These are phyloP conservation scores for Pagetopsis macropterus DNA, from an alignment of 2,797 vertebrate species.

Conservation along the genomic window DNA sequence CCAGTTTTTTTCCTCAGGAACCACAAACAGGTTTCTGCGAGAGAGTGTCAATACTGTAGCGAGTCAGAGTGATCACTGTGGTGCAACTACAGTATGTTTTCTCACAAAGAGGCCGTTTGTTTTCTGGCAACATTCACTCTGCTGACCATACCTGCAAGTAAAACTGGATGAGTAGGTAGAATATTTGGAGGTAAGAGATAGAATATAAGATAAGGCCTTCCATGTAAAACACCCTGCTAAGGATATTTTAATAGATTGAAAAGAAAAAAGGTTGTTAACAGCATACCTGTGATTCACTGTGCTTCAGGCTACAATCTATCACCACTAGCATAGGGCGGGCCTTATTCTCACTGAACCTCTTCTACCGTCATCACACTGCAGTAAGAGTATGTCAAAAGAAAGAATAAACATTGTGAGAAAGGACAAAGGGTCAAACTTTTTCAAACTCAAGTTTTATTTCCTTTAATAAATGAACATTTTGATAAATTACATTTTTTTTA, in stretches of 20 bases:
- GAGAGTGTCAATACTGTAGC: conserved; percentile 1
- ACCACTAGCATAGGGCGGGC: neutral
- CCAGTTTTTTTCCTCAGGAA: conserved; percentile 18
- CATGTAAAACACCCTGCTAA: conserved; percentile 12
- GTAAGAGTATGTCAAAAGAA: neutral
- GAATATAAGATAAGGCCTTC: conserved; percentile 9
- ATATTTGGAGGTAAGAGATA: neutral
- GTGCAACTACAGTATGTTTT: conserved; percentile 4
- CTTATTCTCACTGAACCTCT: conserved; percentile 3
- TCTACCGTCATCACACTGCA: neutral
- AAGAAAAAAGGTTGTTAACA: conserved; percentile 10
- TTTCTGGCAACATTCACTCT: conserved; percentile 20
- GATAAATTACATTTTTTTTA: conserved; percentile 81
- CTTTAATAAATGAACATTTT: conserved; percentile 84
- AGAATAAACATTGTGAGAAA: conserved; percentile 14
- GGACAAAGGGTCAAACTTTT: conserved; percentile 1
- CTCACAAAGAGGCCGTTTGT: conserved; percentile 33
- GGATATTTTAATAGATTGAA: conserved; percentile 3
- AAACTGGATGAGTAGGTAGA: conserved; percentile 26
- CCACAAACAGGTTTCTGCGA: conserved; percentile 1
- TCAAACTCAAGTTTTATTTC: conserved; percentile 62
- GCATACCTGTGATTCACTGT: conserved; percentile 40
- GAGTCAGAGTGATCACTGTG: conserved; percentile 19
- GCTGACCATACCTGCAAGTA: conserved; percentile 36
- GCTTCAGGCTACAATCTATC: conserved; percentile 30